phyloP scores from a whole-genome alignment of 2,113 vertebrate genomes.

The Monopterus albus region DNA sequence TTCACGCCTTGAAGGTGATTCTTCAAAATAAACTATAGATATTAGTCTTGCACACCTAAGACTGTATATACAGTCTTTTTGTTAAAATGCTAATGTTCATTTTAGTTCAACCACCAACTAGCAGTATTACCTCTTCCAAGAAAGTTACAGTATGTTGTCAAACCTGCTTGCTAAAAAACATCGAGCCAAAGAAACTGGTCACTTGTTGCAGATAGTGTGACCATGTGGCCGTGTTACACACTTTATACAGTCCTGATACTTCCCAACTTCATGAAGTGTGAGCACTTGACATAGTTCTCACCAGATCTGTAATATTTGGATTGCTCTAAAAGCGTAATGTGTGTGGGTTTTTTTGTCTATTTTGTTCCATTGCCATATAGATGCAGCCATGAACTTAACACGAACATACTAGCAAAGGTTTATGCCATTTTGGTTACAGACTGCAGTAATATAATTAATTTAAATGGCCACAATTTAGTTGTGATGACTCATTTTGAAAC shows the following conservation, averaged over 20 bases:
- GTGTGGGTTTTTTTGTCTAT: not conserved
- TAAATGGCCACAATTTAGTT: not conserved
- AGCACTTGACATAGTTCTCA: not conserved
- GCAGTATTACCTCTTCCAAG: not conserved
- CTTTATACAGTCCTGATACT: not conserved
- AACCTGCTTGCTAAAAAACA: not conserved
- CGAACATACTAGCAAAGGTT: too few species aligned
- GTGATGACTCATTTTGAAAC: not conserved
- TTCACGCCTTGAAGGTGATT: conserved; percentile 1
- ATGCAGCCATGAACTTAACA: not conserved
- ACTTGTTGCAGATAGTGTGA: conserved; percentile 20
- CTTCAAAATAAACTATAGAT: not conserved
- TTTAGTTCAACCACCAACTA: conserved; percentile 5
- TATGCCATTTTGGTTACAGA: conserved; percentile 7
- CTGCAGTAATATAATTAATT: not conserved
- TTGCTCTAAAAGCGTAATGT: not conserved
- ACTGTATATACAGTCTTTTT: not conserved
- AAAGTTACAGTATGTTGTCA: not conserved
- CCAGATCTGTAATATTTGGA: not conserved
- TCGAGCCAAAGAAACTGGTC: not conserved
- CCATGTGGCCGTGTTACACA: conserved; percentile 22
- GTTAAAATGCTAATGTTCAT: not conserved
- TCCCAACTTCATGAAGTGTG: not conserved
- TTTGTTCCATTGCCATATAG: not conserved
- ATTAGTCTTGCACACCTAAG: not conserved